phyloP scores from a whole-genome alignment of 2,888 invertebrate species.

The Hermaeophaga mercurialis region DNA sequence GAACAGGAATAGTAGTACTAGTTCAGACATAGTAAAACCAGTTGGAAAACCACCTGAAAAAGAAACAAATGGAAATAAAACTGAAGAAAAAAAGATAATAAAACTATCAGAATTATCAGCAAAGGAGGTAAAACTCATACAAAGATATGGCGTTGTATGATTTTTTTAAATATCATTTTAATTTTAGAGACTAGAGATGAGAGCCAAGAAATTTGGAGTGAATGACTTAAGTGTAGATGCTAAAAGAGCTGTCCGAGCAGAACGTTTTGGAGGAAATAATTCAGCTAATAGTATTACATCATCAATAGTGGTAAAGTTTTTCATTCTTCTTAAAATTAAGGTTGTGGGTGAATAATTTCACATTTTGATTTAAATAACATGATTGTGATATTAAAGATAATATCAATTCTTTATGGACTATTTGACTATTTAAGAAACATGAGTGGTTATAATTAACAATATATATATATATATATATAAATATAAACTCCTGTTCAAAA shows the following conservation, averaged over 20 bases:
- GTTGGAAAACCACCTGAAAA: conserved; percentile 36
- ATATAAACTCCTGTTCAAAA: too few relatives aligned
- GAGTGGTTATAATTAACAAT: too few relatives aligned
- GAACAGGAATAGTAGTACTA: conserved; percentile 58
- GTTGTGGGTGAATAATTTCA: not conserved
- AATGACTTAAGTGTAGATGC: conserved; percentile 63
- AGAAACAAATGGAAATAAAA: conserved; percentile 40
- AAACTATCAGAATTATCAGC: conserved; percentile 64
- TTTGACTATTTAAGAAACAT: too few relatives aligned
- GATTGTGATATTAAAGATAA: too few relatives aligned
- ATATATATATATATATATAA: too few relatives aligned
- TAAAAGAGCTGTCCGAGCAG: conserved; percentile 70
- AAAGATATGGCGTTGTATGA: conserved; percentile 3
- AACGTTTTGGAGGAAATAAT: conserved; percentile 63
- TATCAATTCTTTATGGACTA: too few relatives aligned
- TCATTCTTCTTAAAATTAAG: not conserved
- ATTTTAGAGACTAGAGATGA: conserved; percentile 70
- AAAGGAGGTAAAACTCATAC: conserved; percentile 62
- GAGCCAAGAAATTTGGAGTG: conserved; percentile 81
- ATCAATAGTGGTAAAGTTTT: conserved; percentile 33
- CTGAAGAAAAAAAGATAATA: conserved; percentile 60
- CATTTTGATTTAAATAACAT: not conserved
- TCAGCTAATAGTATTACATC: conserved; percentile 37
- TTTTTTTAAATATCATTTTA: conserved; percentile 25
- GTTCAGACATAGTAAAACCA: conserved; percentile 26